phyloP scores from a whole-genome alignment of 2,113 vertebrate genomes.

The Ptilorrhoa leucosticta region DNA sequence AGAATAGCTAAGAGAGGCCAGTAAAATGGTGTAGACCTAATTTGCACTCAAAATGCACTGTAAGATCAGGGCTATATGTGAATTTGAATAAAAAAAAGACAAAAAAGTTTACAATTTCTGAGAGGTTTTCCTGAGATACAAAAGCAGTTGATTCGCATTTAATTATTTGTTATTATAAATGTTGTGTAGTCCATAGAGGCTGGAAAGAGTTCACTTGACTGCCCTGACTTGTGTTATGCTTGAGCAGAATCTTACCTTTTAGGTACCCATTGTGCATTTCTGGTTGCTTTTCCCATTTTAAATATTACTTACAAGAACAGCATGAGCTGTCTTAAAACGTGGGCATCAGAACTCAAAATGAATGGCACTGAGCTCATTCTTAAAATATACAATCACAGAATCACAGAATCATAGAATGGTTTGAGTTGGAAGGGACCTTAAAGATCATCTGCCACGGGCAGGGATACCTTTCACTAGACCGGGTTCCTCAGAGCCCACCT shows the following conservation, averaged over 20 bases:
- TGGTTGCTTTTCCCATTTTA: neutral
- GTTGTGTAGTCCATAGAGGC: neutral
- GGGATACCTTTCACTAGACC: neutral
- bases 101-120: neutral
- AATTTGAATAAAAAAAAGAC: too few relatives aligned
- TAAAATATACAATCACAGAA: neutral
- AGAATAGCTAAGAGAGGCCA: neutral
- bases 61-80: neutral
- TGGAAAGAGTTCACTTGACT: neutral
- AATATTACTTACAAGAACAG: neutral
- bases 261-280: neutral
- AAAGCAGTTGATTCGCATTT: neutral
- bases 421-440: neutral
- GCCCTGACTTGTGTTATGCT: neutral
- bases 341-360: neutral
- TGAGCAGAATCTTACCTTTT: neutral
- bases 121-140: neutral
- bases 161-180: constrained; percentile 18
- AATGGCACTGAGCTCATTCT: neutral
- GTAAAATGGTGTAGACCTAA: neutral
- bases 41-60: neutral
- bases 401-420: neutral
- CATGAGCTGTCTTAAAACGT: neutral
- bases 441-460: neutral
- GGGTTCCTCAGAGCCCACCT: neutral